Evolutionary conservation across 2,888 invertebrate species (phyloP).

Genomic region (Antheraea yamamai): DNA sequence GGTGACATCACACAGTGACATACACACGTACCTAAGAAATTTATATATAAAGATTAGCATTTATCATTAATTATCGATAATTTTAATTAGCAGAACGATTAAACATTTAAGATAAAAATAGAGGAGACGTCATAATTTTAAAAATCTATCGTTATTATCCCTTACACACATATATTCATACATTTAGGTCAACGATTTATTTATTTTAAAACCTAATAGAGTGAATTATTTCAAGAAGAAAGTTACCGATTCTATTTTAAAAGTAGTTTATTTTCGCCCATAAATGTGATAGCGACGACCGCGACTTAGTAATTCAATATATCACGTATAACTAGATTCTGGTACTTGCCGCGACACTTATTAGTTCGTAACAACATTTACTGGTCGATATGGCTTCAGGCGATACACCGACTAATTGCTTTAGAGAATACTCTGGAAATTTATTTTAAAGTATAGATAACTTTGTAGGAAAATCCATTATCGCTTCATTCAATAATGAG

Average conservation of each 20-base stretch:
- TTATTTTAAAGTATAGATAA: not conserved
- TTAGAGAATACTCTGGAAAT: not conserved
- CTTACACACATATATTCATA: too few relatives aligned
- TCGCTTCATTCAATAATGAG: not conserved
- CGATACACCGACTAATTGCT: slow-evolving; percentile 3
- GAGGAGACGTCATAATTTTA: too few relatives aligned
- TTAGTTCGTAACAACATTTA: slow-evolving; percentile 9
- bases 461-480: not conserved
- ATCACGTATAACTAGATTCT: slow-evolving; percentile 9
- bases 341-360: slow-evolving; percentile 5
- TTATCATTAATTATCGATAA: too few relatives aligned
- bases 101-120: too few relatives aligned
- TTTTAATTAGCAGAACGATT: too few relatives aligned
- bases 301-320: slow-evolving; percentile 1
- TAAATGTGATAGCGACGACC: not conserved
- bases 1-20: too few relatives aligned
- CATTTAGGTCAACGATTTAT: not conserved
- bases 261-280: not conserved
- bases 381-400: slow-evolving; percentile 9
- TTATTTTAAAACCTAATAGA: not conserved
- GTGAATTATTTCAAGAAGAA: not conserved
- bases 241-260: not conserved
- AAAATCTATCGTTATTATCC: too few relatives aligned
- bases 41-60: too few relatives aligned
- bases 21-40: too few relatives aligned